phyloP scores from a whole-genome alignment of 2,113 vertebrate genomes.

The Thymallus thymallus region DNA sequence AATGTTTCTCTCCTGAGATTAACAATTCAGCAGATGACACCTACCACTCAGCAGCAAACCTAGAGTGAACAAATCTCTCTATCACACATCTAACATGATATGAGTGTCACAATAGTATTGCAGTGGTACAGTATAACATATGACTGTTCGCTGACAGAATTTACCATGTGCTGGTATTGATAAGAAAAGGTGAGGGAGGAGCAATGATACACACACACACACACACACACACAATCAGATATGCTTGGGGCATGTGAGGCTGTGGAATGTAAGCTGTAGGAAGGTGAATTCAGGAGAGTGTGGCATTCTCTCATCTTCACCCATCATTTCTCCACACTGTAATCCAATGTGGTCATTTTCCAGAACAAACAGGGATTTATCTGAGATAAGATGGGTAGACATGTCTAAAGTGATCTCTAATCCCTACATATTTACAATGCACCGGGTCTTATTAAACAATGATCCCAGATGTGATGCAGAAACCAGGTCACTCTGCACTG shows the following conservation, averaged over 20 bases:
- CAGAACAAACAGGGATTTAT: conserved; percentile 5
- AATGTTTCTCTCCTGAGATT: neutral
- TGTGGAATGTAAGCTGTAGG: neutral
- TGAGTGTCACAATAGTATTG: no score
- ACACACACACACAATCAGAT: neutral
- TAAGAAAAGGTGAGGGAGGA: neutral
- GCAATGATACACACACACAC: neutral
- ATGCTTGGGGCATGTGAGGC: neutral
- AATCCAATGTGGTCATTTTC: neutral
- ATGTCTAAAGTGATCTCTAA: neutral
- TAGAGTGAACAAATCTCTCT: neutral
- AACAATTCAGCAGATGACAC: neutral
- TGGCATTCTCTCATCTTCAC: neutral
- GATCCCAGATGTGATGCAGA: neutral
- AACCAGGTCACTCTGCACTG: neutral
- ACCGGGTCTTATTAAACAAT: neutral
- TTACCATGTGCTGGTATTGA: neutral
- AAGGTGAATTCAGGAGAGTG: neutral
- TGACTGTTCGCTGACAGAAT: neutral
- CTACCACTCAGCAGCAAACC: neutral
- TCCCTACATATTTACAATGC: neutral
- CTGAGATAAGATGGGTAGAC: neutral
- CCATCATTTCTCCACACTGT: neutral
- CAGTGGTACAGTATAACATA: no score
- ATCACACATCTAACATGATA: neutral